Base-by-base conservation (phyloP, 2,113 vertebrate genomes). In the Ciconia maguari region DNA sequence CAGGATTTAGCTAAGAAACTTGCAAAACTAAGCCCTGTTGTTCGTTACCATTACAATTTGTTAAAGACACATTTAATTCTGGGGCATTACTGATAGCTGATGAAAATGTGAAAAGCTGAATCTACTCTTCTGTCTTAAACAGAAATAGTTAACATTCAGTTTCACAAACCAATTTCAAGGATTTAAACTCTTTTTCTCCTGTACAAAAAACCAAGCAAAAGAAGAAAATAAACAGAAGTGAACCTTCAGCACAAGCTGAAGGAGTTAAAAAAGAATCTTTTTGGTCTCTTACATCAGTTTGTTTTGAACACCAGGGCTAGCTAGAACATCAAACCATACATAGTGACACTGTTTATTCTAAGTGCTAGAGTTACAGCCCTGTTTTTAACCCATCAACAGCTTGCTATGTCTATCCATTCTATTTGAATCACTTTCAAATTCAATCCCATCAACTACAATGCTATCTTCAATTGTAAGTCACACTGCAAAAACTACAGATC, bases 311-410 rank as follows among this genome's bases (percentile, higher is more conserved):
- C 29, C 69, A 68, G 77, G 41, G 42, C 83, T 51, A 89, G 79
- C 26, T 52, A 30, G 91, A 95, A 94, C 87, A 95, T 84, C 89
- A 94, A 91, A 89, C 95, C 79, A 95, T 49, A 61, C n/a, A 65
- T 71, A 81, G 26, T 81, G 25, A 58, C 51, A 68, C 9, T 96
- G 93, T 95, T 97, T 94, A 89, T 87, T 95, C 44, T 65, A 41
- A 41, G 44, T 13, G 25, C 62, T 90, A 61, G 60, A 71, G 68
- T 87, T 94, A 85, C 87, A 95, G 60, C 10, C 36, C 44, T 46
- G 66, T 38, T 87, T 89, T 91, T 76, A 96, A 95, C 92, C 52
- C 87, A 82, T 85, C 78, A 75, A 16, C 70, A 89, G 58, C 69
- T 83, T 87, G 42, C 61, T 61, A 1, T 17, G 11, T 13, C n/a